A percentile compares a stretch with the other conserved stretches of the same genome.
phyloP scores from a whole-genome alignment of 1,140 invertebrate genomes.

The Caenorhabditis latens region DNA sequence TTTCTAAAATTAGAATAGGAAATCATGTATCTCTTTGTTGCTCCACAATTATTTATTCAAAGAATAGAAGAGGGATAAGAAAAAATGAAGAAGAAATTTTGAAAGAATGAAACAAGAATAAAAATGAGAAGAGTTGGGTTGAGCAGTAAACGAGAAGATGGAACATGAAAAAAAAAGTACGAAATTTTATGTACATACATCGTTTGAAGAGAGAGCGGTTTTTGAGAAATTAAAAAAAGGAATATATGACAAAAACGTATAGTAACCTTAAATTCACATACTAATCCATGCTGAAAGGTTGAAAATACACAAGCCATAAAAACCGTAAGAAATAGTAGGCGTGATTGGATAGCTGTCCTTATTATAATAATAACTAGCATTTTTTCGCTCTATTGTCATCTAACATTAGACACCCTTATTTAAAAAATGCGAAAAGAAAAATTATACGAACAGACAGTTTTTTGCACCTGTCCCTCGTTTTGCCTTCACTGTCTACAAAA shows the following conservation, averaged over 20 bases:
- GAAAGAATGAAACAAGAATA: background rate
- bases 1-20: background rate
- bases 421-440: background rate
- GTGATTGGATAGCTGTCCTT: background rate
- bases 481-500: background rate
- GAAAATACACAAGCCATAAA: background rate
- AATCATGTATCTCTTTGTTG: background rate
- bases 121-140: background rate
- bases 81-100: background rate
- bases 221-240: background rate
- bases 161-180: constrained; percentile 2
- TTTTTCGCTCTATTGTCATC: too few species aligned
- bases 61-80: background rate
- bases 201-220: background rate
- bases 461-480: constrained; percentile 40
- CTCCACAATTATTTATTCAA: too few species aligned
- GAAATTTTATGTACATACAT: constrained; percentile 40
- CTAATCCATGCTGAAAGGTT: background rate
- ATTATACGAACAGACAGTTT: background rate
- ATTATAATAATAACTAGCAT: too few species aligned
- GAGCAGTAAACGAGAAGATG: background rate
- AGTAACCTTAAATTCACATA: background rate
- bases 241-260: background rate
- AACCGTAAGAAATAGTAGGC: background rate
- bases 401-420: too few species aligned